These are phyloP conservation scores for Drosophila mayaguana DNA, from an alignment of 2,888 invertebrate genomes.

Conservation along the genomic window DNA sequence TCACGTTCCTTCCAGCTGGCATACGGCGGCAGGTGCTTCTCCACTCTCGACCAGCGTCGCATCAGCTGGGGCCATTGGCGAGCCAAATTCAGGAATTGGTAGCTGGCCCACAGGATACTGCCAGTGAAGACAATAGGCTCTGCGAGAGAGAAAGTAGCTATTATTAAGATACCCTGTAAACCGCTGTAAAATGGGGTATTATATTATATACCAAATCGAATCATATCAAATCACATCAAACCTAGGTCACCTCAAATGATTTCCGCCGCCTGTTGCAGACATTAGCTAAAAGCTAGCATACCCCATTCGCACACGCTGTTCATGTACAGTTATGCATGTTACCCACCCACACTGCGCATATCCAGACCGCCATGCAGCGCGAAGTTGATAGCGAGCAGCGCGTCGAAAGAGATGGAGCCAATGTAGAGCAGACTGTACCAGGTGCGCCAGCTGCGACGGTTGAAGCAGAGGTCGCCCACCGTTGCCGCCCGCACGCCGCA, in stretches of 20 bases:
- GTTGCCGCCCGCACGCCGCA: conserved; percentile 69
- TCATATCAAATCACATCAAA: neutral
- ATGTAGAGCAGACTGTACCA: conserved; percentile 75
- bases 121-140: conserved; percentile 83
- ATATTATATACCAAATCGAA: neutral
- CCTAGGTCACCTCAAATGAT: neutral
- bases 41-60: conserved; percentile 80
- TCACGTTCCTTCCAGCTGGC: conserved; percentile 57
- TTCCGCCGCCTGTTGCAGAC: neutral
- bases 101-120: conserved; percentile 71
- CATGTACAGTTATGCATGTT: neutral
- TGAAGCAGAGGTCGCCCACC: conserved; percentile 82
- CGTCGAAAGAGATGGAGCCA: conserved; percentile 64
- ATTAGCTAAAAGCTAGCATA: neutral
- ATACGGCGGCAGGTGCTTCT: conserved; percentile 68
- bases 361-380: conserved; percentile 65
- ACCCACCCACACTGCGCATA: conserved; percentile 80
- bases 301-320: neutral
- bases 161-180: neutral
- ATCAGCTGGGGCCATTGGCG: conserved; percentile 81
- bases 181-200: neutral
- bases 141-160: conserved; percentile 25
- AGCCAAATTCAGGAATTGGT: conserved; percentile 84
- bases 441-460: conserved; percentile 76
- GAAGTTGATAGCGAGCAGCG: conserved; percentile 64